phyloP scores from a whole-genome alignment of 2,797 vertebrate genomes.

The Distichodus sexfasciatus region DNA sequence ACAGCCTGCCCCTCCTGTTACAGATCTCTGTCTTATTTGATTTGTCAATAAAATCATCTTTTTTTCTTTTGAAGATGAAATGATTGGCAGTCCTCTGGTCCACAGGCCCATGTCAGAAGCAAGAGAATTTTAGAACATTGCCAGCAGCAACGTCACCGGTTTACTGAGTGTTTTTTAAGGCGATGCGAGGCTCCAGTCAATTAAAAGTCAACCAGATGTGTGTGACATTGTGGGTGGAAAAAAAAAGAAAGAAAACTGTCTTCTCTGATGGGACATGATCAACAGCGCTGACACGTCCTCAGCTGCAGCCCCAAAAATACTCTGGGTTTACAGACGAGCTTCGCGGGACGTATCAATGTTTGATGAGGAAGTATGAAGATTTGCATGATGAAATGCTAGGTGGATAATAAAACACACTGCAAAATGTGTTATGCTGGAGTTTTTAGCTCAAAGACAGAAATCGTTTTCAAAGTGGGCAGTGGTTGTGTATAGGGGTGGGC shows the following conservation, averaged over 20 bases:
- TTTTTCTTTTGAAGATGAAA: neutral
- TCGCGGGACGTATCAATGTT: too few relatives aligned
- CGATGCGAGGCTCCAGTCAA: neutral
- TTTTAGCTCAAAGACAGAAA: too few relatives aligned
- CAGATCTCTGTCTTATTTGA: neutral
- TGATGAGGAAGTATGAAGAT: too few relatives aligned
- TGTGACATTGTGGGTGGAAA: constrained; percentile 3
- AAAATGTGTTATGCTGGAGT: too few relatives aligned
- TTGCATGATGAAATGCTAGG: too few relatives aligned
- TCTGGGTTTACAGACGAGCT: neutral
- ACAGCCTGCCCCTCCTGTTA: neutral
- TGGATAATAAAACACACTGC: too few relatives aligned
- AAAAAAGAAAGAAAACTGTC: neutral
- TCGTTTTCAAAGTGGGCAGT: too few relatives aligned
- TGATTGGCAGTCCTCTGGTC: constrained; percentile 21
- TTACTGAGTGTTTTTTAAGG: constrained; percentile 10
- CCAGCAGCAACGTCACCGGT: constrained; percentile 1
- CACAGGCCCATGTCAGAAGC: neutral
- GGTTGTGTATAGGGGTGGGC: too few relatives aligned
- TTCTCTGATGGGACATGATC: constrained; percentile 7
- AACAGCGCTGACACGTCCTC: constrained; percentile 14
- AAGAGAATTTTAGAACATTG: neutral
- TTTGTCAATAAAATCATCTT: neutral
- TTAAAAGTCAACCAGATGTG: constrained; percentile 17
- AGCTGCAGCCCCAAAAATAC: neutral